phyloP scores from a whole-genome alignment of 2,113 vertebrate species.

The Dermatemys mawii region DNA sequence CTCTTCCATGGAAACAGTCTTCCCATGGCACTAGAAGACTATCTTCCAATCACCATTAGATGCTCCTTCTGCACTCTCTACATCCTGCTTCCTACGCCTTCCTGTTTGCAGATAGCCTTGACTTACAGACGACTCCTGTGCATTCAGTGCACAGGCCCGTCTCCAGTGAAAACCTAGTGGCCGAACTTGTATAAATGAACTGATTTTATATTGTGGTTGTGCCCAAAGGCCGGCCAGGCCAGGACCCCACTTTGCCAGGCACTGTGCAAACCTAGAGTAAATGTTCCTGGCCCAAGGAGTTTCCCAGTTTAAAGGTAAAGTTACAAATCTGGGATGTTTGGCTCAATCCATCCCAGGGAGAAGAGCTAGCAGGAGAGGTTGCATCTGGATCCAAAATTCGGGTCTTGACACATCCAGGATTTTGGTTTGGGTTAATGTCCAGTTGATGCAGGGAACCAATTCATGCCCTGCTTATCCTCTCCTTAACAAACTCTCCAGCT shows the following conservation, averaged over 20 bases:
- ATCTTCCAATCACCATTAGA: not conserved
- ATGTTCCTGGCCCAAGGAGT: not conserved
- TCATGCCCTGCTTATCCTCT: not conserved
- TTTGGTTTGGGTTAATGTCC: conserved; percentile 43
- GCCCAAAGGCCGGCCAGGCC: not conserved
- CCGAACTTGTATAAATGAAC: not conserved
- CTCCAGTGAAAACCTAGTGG: not conserved
- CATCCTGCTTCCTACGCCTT: not conserved
- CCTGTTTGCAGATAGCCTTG: too few species aligned
- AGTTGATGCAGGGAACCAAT: not conserved
- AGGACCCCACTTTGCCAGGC: accelerated
- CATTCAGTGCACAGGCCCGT: accelerated
- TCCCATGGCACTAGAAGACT: not conserved
- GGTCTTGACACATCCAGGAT: conserved; percentile 16
- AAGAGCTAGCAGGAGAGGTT: not conserved
- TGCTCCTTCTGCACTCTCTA: not conserved
- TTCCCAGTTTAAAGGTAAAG: accelerated
- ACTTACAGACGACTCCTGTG: too few species aligned
- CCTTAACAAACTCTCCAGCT: not conserved
- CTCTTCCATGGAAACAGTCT: not conserved
- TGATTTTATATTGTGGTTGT: not conserved
- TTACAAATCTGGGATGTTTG: not conserved
- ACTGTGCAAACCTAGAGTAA: accelerated
- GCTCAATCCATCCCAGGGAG: conserved; percentile 11
- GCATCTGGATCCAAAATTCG: not conserved